Base-by-base conservation (phyloP, 2,113 vertebrate species). In the Camelus bactrianus region DNA sequence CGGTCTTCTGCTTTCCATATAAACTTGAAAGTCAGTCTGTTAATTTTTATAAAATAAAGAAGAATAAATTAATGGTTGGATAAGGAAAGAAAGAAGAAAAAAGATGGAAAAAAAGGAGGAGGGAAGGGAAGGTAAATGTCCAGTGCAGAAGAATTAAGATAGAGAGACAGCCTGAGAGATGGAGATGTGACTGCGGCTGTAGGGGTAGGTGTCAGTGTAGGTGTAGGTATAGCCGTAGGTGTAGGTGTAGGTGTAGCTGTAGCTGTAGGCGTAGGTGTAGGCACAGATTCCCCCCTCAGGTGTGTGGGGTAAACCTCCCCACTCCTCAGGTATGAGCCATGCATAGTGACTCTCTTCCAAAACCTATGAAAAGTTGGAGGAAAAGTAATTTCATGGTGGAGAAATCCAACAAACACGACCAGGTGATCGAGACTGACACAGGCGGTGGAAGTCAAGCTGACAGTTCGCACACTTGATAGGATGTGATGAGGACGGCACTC, bases 381-480 rank as follows among this genome's bases (percentile, higher is more conserved):
- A 14, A 52, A 82, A 77, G 14, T 65, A 38, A 70, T 5, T 52
- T 35, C 26, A 7, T 20, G 26, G 20, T 48, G 56, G 22, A 13
- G n/a, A 82, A 60, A 38, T 52, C 54, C 28, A 12, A n/a, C 15
- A 75, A n/a, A 14, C 0, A 3, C 3, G 2, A 0, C 30, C 86
- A 14, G 81, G 60, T 13, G 75, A 24, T 28, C 20, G 6, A 26
- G 56, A 75, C 16, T 6, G 38, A 77, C 32, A 20, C 3, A 15
- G 54, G 26, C 14, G 2, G 50, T 7, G 9, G 0, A 15, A 35
- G 38, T 17, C 52, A 38, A 60, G 54, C 3, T 24, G 48, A 4
- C 0, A 3, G 3, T 17, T 4, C 0, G n/a, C 1, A 7, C 19
- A 6, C n/a, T 28, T 6, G 72, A 12, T 7, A 6, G 8, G 65